Base-by-base conservation (phyloP, 2,797 vertebrate genomes). In the Tauraco hartlaubi region DNA sequence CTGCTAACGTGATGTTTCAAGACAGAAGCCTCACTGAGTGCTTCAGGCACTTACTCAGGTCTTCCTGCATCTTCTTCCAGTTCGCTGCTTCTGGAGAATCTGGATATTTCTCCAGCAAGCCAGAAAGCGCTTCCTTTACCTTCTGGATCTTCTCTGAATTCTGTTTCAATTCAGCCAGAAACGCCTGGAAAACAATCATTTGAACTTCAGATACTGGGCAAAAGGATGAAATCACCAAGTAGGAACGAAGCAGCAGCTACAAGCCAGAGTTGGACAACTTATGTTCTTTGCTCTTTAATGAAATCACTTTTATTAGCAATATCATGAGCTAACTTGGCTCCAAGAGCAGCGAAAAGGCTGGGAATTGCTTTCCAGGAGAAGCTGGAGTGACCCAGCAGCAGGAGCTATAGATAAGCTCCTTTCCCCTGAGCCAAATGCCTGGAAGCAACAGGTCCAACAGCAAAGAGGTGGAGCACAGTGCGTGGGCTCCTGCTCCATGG, bases 61-160 rank as follows among this genome's bases (percentile, higher is more conserved):
- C 99, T 28, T 99, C 98, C 85, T 99, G 98, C 98, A 99, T 99
- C 94, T 98, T 98, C 96, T 98, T 99, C 99, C 99, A 99, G 79
- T 96, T 98, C 73, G 98, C 98, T 31, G 98, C 98, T 97, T 99
- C 99, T 12, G 99, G 99, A 51, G 99, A 99, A 84, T 99, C 99
- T 1, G 99, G 99, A 58, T 99, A 99, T 91, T 99, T 98, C 80
- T 98, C 96, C 29, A 99, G 98, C 88, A 99, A 98, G 92, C 97
- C 98, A 96, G 98, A 98, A 90, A 99, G 97, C 0, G 98, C 97
- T 94, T 97, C 98, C 96, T 99, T 99, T 79, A 99, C 98, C 92
- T 99, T 99, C 96, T 99, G 99, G 74, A 99, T 98, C 98, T 98
- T 99, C 86, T 97, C 98, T 43, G 99, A 98, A 94, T 99, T 99